Base-by-base conservation (phyloP, 2,113 vertebrate genomes). In the Gnathochromis pfefferi region DNA sequence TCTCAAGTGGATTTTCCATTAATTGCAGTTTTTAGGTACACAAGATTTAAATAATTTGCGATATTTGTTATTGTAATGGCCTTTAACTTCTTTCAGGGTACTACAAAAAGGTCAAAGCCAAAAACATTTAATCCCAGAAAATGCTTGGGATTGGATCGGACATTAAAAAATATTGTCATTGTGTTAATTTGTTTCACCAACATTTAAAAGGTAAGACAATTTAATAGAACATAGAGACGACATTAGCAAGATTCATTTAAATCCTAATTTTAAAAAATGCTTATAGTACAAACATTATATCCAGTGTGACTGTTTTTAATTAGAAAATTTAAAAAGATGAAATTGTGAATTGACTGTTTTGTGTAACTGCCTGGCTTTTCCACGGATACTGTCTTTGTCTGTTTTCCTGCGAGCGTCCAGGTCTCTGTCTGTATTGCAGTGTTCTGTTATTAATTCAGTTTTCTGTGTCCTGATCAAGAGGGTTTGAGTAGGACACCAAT, bases 401-500 rank as follows among this genome's bases (percentile, higher is more conserved):
- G 47, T 60, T 60, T 75, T 17, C 13, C 38, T 84, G n/a, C n/a
- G 10, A 54, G 70, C 81, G 73, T 82, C 6, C 28, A 10, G 78
- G 35, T 68, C 7, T 84, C 19, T 55, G 38, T 40, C 49, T 81
- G 2, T 49, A 16, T 49, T 21, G 16, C 33, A 45, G 55, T 33
- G 35, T 85, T 54, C 75, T 82, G 82, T 75, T 87, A 80, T 83
- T 91, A 87, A 86, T 65, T 45, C 8, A 11, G 13, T 26, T 88
- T 89, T 84, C 53, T 28, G 58, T 87, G 80, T 40, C 79, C 88
- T 82, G 91, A 95, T 92, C 90, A 94, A 87, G 68, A 90, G 17
- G 60, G 49, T 90, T 94, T 93, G 78, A 89, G 58, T 87, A 80
- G 89, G 88, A 63, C 87, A 90, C 93, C 75, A 57, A 26, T 93